Conservation (phyloP, 2,113 vertebrate genomes). For the Anser brachyrhynchus region DNA sequence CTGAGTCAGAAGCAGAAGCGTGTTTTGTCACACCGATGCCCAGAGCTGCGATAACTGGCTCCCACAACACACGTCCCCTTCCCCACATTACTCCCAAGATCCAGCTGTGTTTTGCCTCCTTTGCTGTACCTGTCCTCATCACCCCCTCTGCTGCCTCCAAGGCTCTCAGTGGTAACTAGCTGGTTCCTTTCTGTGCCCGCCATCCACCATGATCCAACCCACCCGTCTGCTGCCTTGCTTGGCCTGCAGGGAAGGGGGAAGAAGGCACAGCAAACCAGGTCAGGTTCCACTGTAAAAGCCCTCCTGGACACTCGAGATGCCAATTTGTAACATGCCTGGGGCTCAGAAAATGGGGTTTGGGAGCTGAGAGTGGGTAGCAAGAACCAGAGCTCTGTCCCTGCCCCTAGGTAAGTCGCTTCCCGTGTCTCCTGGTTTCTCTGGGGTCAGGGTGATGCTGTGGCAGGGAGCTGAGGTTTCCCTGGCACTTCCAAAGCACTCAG, state of each 20-base stretch:
- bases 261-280: not conserved
- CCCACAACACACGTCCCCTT: not conserved
- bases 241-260: not conserved
- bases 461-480: not conserved
- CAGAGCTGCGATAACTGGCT: not conserved
- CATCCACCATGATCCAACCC: not conserved
- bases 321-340: not conserved
- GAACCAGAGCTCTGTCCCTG: not conserved
- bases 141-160: not conserved
- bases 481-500: not conserved
- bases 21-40: not conserved
- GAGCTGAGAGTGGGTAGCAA: not conserved
- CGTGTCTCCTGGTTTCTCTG: not conserved
- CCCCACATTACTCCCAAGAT: not conserved
- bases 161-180: not conserved
- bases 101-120: constrained; percentile 7
- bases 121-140: constrained; percentile 12
- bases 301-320: not conserved
- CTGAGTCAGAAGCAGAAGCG: not conserved
- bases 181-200: not conserved
- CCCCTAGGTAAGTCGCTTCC: not conserved
- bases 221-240: not conserved
- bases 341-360: not conserved
- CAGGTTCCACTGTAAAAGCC: not conserved
- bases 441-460: not conserved